Base-by-base conservation (phyloP, 2,113 vertebrate species). In the Eulacestoma nigropectus region DNA sequence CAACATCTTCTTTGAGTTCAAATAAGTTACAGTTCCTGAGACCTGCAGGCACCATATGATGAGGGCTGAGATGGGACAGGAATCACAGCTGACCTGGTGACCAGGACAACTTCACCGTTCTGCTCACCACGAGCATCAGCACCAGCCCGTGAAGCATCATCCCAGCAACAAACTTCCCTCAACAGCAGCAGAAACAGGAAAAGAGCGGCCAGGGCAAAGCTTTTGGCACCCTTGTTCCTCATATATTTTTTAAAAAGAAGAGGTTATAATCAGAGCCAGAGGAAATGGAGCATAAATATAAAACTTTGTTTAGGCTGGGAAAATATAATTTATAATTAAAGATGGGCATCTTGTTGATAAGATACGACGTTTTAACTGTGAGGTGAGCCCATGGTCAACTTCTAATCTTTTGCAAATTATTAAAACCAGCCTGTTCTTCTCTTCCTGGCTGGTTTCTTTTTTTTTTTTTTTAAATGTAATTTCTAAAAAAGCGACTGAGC, bases 291-390 rank as follows among this genome's bases (percentile, higher is more conserved):
- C 70, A 94, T 62, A 78, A 95, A 95, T 82, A 94, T 68, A 44
- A 95, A 93, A 91, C 65, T 95, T 82, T 76, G 62, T 94, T 96
- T 72, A 95, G 89, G 67, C 70, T 73, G 44, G 29, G 32, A 83
- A 96, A 96, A 93, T 73, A 69, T 55, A 7, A 87, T 87, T 92
- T 91, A 47, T 91, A 87, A 91, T 84, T 92, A 82, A 83, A 95
- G 74, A 89, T 72, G 74, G 77, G 62, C 62, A 93, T 93, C 89
- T 88, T 91, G 57, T 95, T 89, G 87, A 79, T 39, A 89, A 56
- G 44, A 89, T 41, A 29, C 1, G 10, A 53, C 33, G 89, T 73
- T 95, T 93, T 89, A 81, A 68, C 76, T 3, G 0, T 77, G 60
- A 86, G 44, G 30, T 87, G 49, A 95, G 53, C 44, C 79, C 53